These are phyloP conservation scores for Phaenicophaeus curvirostris DNA, from an alignment of 2,797 vertebrate genomes.

Conservation along the genomic window DNA sequence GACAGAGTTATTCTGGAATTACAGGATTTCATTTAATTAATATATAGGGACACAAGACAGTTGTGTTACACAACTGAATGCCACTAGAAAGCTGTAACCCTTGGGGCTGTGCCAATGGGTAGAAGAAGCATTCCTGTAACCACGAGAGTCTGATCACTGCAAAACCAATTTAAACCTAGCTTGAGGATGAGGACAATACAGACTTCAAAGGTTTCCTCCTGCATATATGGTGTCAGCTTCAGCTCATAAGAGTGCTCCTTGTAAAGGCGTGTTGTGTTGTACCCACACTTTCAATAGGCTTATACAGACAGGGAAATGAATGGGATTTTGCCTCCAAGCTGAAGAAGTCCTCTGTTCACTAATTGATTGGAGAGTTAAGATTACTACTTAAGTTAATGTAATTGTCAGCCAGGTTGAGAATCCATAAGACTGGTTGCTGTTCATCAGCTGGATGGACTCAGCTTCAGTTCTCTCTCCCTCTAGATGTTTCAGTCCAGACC, in stretches of 20 bases:
- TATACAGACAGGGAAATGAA: background rate
- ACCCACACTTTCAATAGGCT: background rate
- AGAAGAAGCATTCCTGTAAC: background rate
- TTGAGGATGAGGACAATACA: background rate
- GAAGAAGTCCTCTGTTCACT: background rate
- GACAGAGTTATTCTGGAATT: background rate
- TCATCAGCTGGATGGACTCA: background rate
- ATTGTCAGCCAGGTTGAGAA: background rate
- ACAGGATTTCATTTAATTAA: background rate
- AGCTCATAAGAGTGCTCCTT: background rate
- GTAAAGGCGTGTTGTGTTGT: background rate
- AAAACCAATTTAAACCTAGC: background rate
- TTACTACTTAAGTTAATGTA: background rate
- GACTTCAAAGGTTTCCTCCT: background rate
- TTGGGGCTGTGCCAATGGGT: background rate
- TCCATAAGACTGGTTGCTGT: background rate
- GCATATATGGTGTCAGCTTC: rapidly evolving
- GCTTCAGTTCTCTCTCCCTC: background rate
- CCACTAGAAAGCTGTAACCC: background rate
- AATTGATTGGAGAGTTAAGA: background rate
- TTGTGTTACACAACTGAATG: background rate
- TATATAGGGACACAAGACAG: background rate
- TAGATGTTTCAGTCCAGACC: background rate
- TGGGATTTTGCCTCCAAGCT: background rate
- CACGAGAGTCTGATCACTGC: background rate